Evolutionary conservation across 2,113 vertebrate species (phyloP).

Genomic region (Balaeniceps rex): DNA sequence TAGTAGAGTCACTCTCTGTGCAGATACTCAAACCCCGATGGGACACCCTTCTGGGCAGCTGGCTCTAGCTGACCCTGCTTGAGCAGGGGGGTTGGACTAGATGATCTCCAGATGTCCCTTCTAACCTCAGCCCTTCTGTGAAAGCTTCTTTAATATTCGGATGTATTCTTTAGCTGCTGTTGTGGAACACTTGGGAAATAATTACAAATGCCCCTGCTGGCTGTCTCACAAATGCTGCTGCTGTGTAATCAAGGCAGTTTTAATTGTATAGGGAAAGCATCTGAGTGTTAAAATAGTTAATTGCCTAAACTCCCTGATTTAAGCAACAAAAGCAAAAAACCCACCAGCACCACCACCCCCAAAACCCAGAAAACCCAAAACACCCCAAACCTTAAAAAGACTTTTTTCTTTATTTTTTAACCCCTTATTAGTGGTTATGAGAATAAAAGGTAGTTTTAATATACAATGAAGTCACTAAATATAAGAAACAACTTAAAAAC

Average conservation of each 20-base stretch:
- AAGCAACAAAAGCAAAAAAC: neutral
- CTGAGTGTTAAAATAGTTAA: conserved; percentile 42
- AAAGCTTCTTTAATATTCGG: neutral
- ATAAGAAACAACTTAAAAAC: neutral
- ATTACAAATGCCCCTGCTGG: conserved; percentile 25
- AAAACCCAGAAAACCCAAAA: neutral
- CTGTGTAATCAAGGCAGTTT: neutral
- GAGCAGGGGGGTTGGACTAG: neutral
- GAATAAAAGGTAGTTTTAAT: neutral
- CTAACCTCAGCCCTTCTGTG: neutral
- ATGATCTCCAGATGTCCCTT: neutral
- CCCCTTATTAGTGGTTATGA: neutral
- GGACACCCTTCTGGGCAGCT: neutral
- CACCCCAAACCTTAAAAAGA: neutral
- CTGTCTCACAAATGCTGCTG: neutral
- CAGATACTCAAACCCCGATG: fast-evolving
- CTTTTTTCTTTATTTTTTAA: neutral
- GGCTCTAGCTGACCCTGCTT: neutral
- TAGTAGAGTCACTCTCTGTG: neutral
- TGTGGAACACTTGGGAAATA: conserved; percentile 8
- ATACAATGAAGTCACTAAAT: neutral
- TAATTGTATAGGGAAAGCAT: conserved; percentile 11
- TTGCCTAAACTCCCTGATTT: neutral
- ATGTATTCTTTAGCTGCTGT: neutral
- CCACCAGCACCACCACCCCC: neutral